These are phyloP conservation scores for Antheraea assamensis DNA, from an alignment of 2,888 invertebrate genomes.

Conservation along the genomic window DNA sequence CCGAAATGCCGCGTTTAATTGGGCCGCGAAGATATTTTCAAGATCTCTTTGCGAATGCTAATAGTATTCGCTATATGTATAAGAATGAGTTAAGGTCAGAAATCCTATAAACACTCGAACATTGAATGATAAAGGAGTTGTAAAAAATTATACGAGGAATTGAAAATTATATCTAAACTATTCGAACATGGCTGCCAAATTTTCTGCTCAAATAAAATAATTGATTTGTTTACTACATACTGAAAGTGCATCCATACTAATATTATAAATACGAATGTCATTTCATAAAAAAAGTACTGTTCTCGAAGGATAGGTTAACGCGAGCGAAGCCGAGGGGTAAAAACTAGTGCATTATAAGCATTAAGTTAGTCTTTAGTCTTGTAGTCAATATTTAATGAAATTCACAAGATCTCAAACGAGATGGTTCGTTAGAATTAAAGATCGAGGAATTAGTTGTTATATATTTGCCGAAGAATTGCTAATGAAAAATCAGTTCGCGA, in stretches of 20 bases:
- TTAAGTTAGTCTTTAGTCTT: no score
- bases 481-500: neutral
- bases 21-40: conserved; percentile 45
- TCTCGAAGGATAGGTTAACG: no score
- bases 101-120: neutral
- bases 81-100: neutral
- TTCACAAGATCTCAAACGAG: neutral
- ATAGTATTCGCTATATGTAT: neutral
- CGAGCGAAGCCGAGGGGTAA: no score
- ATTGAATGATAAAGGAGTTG: neutral
- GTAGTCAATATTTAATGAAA: no score
- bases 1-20: conserved; percentile 56
- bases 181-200: neutral
- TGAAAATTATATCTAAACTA: neutral
- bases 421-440: neutral
- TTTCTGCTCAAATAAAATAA: neutral
- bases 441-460: neutral
- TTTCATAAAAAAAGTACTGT: no score
- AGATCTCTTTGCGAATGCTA: conserved; percentile 1
- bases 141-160: neutral
- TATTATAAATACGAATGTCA: neutral
- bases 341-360: no score
- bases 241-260: neutral
- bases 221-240: neutral
- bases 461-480: neutral